Evolutionary conservation across 2,113 vertebrate species (phyloP), one percentile per base, ranked within the genome.

Genomic region (Phyllopteryx taeniolatus): DNA sequence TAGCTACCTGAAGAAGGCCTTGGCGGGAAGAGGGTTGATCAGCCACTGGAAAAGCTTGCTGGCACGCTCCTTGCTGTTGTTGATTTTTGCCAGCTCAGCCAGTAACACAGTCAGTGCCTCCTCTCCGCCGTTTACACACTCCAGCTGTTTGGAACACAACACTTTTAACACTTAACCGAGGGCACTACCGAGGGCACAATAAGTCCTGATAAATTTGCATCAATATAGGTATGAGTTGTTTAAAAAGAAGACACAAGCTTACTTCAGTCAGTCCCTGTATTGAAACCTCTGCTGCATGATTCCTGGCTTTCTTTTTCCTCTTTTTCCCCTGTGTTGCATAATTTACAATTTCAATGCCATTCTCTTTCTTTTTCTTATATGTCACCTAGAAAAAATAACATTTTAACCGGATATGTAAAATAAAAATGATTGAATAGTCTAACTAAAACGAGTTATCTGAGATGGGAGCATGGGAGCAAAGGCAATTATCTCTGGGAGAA

Each of bases 31-130:
- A 0, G 97, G 97, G 13, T 88, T 83, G 67, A 98, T 84, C 61
- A 98, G 83, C 97, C 96, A 98, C 57, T 94, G 91, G 72, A 99
- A 98, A 57, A 98, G 92, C 60, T 83, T 89, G 53, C 81, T 91
- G 0, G 95, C 96, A 83, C 95, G 90, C 46, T 92, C 91, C 77
- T 91, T 91, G 92, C 97, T 98, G 92, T 95, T 96, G 72, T 91
- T 93, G 78, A 96, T 81, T 67, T 71, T 87, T 5, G 78, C 80
- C 83, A 98, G 89, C 43, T 91, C 84, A 0, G 70, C 65, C 60
- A 98, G 86, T 35, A 97, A 35, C 62, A 27, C 70, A 8, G 54
- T 60, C 4, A 95, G 84, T 27, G 87, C 72, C 44, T 73, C 78
- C 5, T 46, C 69, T 1, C 60, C 69, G 49, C 57, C 71, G 9